These are phyloP conservation scores for Catajapyx aquilonaris DNA, from an alignment of 1,140 invertebrate species.

Conservation along the genomic window DNA sequence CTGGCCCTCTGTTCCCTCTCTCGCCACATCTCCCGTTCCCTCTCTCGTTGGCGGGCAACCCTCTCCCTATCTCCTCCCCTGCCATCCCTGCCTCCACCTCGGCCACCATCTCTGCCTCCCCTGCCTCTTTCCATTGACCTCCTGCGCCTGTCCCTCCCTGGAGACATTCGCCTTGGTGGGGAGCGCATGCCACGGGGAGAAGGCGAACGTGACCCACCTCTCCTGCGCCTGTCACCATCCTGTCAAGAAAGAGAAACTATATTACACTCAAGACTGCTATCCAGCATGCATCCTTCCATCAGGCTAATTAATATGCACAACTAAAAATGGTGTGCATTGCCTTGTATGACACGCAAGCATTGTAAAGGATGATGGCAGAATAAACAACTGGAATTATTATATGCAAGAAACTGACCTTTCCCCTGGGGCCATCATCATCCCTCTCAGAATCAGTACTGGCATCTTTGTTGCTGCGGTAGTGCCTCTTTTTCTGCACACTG, in stretches of 20 bases:
- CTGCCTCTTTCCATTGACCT: constrained; percentile 17
- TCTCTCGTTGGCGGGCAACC: constrained; percentile 20
- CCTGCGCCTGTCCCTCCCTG: constrained; percentile 23
- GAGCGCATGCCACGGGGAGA: constrained; percentile 17
- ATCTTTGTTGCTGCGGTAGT: constrained; percentile 63
- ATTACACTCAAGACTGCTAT: constrained; percentile 2
- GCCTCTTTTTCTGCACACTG: constrained; percentile 56
- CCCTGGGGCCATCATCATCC: constrained; percentile 25
- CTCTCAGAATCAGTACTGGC: constrained; percentile 45
- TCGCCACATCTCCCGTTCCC: constrained; percentile 7
- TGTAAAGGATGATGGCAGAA: too few species aligned
- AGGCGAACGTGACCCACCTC: constrained; percentile 18
- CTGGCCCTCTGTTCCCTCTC: constrained; percentile 16
- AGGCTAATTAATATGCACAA: constrained; percentile 12
- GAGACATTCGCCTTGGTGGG: constrained; percentile 23
- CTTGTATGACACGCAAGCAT: too few species aligned
- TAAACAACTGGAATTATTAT: too few species aligned
- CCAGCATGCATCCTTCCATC: constrained; percentile 8
- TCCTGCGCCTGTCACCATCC: constrained; percentile 4
- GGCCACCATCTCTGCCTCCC: constrained; percentile 12
- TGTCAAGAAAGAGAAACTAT: constrained; percentile 1
- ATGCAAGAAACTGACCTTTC: constrained; percentile 12
- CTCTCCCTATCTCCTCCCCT: constrained; percentile 22
- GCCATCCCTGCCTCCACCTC: constrained; percentile 12
- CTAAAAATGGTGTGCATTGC: constrained; percentile 20